These are phyloP conservation scores for Anguilla megastoma DNA, from an alignment of 2,797 vertebrate genomes.

Conservation along the genomic window DNA sequence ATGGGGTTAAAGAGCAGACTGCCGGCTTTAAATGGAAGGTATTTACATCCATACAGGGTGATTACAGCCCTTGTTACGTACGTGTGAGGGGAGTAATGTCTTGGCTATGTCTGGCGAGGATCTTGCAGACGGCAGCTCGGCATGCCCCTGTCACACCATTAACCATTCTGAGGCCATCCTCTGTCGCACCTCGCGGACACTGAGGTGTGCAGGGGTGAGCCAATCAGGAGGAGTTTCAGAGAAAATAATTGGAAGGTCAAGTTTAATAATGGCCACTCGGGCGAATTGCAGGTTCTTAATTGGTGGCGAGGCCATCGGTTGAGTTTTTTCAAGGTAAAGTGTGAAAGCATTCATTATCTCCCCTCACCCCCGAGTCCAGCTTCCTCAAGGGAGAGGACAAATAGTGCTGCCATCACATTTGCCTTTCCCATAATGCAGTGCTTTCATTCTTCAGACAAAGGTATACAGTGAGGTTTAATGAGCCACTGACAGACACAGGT, in stretches of 20 bases:
- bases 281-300: conserved; percentile 72
- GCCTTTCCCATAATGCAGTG: conserved; percentile 47
- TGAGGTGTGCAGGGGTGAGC: conserved; percentile 61
- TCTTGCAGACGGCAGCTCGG: conserved; percentile 40
- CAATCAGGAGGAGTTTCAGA: conserved; percentile 68
- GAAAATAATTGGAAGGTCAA: conserved; percentile 83
- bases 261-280: conserved; percentile 76
- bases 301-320: conserved; percentile 69
- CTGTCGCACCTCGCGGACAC: conserved; percentile 48
- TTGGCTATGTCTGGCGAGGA: background rate
- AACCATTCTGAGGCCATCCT: conserved; percentile 61
- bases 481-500: conserved; percentile 59
- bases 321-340: conserved; percentile 72
- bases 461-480: conserved; percentile 62
- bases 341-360: conserved; percentile 79
- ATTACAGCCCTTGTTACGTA: too few relatives aligned
- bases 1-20: too few relatives aligned
- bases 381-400: conserved; percentile 48
- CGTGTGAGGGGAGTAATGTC: background rate
- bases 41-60: too few relatives aligned
- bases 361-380: conserved; percentile 48
- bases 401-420: conserved; percentile 52
- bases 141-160: conserved; percentile 57
- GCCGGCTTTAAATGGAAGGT: too few relatives aligned
- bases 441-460: conserved; percentile 42